Conservation (phyloP, 2,888 invertebrate genomes). For the Stomorhina lunata region DNA sequence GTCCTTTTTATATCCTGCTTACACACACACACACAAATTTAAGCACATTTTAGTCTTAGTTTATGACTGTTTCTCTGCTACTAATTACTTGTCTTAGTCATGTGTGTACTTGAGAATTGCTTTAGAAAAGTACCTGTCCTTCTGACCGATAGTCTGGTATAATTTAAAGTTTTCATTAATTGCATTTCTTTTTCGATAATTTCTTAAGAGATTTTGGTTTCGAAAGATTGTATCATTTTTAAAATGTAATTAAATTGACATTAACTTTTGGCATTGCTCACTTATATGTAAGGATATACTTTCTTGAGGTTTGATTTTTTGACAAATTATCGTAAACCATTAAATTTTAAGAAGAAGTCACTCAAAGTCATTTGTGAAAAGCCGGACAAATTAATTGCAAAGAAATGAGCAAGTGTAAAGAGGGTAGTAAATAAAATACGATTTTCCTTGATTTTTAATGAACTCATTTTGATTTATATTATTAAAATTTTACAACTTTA, state of each 20-base stretch:
- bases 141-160: not conserved
- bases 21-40: too few species aligned
- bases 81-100: conserved; percentile 5
- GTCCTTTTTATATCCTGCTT: not conserved
- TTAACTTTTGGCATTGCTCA: conserved; percentile 41
- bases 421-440: too few species aligned
- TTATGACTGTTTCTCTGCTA: not conserved
- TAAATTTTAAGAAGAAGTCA: too few species aligned
- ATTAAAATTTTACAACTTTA: too few species aligned
- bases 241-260: conserved; percentile 49
- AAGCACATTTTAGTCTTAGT: not conserved
- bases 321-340: too few species aligned
- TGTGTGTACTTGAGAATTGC: not conserved
- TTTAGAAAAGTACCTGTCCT: not conserved
- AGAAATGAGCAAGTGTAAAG: too few species aligned
- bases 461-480: too few species aligned
- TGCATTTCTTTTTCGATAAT: not conserved
- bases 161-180: too few species aligned
- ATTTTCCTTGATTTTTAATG: too few species aligned
- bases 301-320: conserved; percentile 14
- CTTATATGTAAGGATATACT: not conserved
- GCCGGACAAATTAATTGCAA: too few species aligned
- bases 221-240: not conserved
- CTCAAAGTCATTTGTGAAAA: too few species aligned
- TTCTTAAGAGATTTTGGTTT: not conserved